Percentiles rank a stretch among this genome's conserved stretches.
Evolutionary conservation across 2,888 invertebrate genomes (phyloP).

Genomic region (Hyposoter didymator): DNA sequence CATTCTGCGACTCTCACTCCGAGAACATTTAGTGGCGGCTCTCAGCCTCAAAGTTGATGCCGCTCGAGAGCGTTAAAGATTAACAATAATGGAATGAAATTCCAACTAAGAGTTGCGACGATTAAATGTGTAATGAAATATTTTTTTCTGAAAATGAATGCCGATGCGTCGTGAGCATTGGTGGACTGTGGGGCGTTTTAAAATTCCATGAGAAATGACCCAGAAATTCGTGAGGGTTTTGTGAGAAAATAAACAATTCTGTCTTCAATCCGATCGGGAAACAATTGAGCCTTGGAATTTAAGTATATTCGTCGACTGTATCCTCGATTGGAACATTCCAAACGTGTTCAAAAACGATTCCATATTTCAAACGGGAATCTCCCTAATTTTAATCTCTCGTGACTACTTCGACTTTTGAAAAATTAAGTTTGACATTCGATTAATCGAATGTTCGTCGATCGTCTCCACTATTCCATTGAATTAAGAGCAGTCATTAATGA

Average conservation of each 20-base stretch:
- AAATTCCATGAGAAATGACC: slow-evolving; percentile 18
- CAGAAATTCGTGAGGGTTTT: background rate
- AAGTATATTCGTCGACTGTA: slow-evolving; percentile 42
- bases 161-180: slow-evolving; percentile 11
- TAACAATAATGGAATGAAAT: slow-evolving; percentile 7
- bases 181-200: slow-evolving; percentile 10
- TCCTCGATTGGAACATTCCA: slow-evolving; percentile 40
- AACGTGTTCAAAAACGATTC: slow-evolving; percentile 41
- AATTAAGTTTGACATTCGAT: slow-evolving; percentile 22
- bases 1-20: background rate
- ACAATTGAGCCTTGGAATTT: slow-evolving; percentile 54
- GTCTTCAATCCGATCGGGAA: slow-evolving; percentile 41
- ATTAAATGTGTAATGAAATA: slow-evolving; percentile 18
- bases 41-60: background rate
- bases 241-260: background rate
- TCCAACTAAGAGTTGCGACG: background rate
- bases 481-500: slow-evolving; percentile 64
- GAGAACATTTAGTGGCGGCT: background rate
- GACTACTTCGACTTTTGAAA: slow-evolving; percentile 11
- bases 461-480: slow-evolving; percentile 55
- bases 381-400: slow-evolving; percentile 22
- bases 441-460: slow-evolving; percentile 58
- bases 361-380: slow-evolving; percentile 27
- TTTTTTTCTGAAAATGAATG: slow-evolving; percentile 27
- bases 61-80: background rate